A percentile compares a stretch with the other conserved stretches of the same genome.
These are phyloP conservation scores for Syrphus vitripennis DNA, from an alignment of 2,888 invertebrate species.

Conservation along the genomic window DNA sequence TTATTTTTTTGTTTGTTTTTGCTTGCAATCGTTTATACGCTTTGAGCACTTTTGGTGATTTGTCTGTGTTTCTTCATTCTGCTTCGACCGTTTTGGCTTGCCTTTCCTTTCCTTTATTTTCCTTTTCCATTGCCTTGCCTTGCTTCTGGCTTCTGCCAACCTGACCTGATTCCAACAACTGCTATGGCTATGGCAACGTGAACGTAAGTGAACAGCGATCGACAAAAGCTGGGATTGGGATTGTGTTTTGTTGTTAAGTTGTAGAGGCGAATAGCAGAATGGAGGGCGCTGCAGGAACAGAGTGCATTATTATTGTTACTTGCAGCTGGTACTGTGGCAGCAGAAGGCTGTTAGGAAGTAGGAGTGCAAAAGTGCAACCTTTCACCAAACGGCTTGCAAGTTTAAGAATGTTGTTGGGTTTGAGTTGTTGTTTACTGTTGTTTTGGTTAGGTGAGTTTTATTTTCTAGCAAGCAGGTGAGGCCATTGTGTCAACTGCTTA, in stretches of 20 bases:
- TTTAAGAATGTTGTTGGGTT: slow-evolving; percentile 3
- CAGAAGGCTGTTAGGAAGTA: neutral
- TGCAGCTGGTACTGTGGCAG: slow-evolving; percentile 1
- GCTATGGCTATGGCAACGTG: neutral
- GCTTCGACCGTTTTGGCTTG: slow-evolving; percentile 23
- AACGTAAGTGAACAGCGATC: slow-evolving; percentile 30
- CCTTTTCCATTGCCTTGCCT: neutral
- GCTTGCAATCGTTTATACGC: slow-evolving; percentile 17
- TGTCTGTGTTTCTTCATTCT: slow-evolving; percentile 26
- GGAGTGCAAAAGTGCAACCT: neutral
- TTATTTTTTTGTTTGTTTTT: neutral
- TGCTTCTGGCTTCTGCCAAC: slow-evolving; percentile 25
- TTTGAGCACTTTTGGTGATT: slow-evolving; percentile 33
- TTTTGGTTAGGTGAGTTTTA: neutral
- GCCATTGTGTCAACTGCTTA: neutral
- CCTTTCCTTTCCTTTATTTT: neutral
- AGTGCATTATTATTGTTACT: neutral
- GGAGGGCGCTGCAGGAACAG: neutral
- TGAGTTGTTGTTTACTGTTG: neutral
- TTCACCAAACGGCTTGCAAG: slow-evolving; percentile 11
- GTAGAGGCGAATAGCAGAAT: neutral
- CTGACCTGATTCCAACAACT: slow-evolving; percentile 55
- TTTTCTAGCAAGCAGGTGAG: neutral
- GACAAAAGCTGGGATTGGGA: slow-evolving; percentile 31
- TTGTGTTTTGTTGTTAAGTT: slow-evolving; percentile 4